Base-by-base conservation (phyloP, 2,888 invertebrate species). In the Phoronis australis region DNA sequence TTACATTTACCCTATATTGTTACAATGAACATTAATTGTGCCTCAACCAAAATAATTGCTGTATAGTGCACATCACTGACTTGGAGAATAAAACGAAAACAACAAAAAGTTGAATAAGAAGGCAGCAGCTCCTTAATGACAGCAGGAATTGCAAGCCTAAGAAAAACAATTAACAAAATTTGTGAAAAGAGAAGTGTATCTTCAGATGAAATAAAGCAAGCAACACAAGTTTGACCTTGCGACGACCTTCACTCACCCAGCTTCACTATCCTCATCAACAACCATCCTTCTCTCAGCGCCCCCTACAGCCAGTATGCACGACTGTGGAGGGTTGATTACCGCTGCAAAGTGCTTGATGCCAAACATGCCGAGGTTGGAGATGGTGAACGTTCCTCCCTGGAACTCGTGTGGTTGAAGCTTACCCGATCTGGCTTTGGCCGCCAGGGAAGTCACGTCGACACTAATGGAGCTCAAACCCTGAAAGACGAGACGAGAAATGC, bases 291-390 rank as follows among this genome's bases (percentile, higher is more conserved):
- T 84, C 68, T 86, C 84, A 26, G 90, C 83, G 5, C 86, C 84
- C 38, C 96, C 96, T 56, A 94, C 84, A 40, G 96, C 95, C 59
- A 97, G 80, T 70, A 96, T 96, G 70, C 91, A 86, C 1, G 93
- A 87, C 75, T 95, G 95, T 6, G 96, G 96, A 25, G 96, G 96
- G 78, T 95, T 95, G 54, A 97, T 89, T 56, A 97, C 92, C 22
- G 95, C 95, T 64, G 87, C 84, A 79, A 96, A 96, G 71, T 86
- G 84, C 58, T 87, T 87, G 38, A 93, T 84, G 57, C 88, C 89
- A 76, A 86, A 94, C 95, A 95, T 95, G 64, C 95, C 95, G 57
- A 97, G 81, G 79, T 96, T 96, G 15, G 94, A 95, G 1, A 97
- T 84, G 18, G 90, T 90, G 60, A 97, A 87, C 5, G 94, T 94